Conservation (phyloP, 2,888 invertebrate genomes). For the Synanthedon vespiformis region DNA sequence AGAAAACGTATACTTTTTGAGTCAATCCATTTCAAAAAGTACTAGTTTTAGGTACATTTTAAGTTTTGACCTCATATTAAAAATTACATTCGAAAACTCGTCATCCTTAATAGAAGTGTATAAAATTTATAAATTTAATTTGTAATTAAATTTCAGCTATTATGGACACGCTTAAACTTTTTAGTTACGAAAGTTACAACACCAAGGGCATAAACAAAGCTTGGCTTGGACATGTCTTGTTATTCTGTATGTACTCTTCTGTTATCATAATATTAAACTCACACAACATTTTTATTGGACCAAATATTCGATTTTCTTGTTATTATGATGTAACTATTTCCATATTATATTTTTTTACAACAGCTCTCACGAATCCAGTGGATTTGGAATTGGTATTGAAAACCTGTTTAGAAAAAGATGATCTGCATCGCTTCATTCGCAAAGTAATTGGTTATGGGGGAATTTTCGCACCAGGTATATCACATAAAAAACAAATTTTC, state of each 20-base stretch:
- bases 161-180: constrained; percentile 31
- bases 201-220: constrained; percentile 29
- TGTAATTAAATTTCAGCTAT: constrained; percentile 31
- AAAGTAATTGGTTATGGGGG: constrained; percentile 38
- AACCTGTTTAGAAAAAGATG: constrained; percentile 50
- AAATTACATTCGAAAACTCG: no score
- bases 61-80: no score
- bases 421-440: constrained; percentile 40
- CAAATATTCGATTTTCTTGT: no score
- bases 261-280: no score
- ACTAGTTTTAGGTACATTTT: no score
- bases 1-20: no score
- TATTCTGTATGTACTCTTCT: constrained; percentile 22
- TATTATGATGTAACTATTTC: no score
- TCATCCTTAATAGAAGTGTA: no score
- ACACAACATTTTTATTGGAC: no score
- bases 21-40: no score
- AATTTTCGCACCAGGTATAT: constrained; percentile 13
- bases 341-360: background rate
- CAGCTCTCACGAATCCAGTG: constrained; percentile 40
- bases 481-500: background rate
- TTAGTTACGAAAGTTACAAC: constrained; percentile 33
- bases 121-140: no score
- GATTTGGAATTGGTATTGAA: constrained; percentile 48
- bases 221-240: constrained; percentile 46